Conservation (phyloP, 1,140 invertebrate species). For the Saccostrea glomerata region DNA sequence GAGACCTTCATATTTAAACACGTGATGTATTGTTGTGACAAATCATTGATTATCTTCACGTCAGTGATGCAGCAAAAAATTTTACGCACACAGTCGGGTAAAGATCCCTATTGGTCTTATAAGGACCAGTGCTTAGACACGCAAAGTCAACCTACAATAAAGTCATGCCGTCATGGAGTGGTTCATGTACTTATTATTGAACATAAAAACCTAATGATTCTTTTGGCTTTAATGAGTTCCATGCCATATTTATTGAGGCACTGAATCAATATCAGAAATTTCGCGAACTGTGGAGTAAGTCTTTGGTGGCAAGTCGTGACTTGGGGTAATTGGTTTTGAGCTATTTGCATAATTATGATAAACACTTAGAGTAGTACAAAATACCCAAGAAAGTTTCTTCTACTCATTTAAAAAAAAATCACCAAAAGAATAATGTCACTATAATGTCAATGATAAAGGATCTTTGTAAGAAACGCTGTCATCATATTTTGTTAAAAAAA, state of each 20-base stretch:
- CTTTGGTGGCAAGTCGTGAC: constrained; percentile 5
- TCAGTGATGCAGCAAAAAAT: not conserved
- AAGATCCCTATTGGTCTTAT: not conserved
- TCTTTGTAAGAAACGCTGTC: too few species aligned
- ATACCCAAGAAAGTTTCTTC: too few species aligned
- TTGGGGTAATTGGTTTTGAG: not conserved
- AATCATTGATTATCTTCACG: constrained; percentile 7
- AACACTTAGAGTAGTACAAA: too few species aligned
- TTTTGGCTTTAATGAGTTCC: not conserved
- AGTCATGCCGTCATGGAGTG: not conserved
- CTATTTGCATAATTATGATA: not conserved
- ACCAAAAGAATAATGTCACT: too few species aligned
- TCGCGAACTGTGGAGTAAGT: not conserved
- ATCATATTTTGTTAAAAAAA: too few species aligned
- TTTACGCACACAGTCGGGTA: not conserved
- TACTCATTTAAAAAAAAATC: too few species aligned
- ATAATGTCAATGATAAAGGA: too few species aligned
- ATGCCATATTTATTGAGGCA: not conserved
- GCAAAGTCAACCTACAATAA: not conserved
- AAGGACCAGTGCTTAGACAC: not conserved
- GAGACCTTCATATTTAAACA: constrained; percentile 22
- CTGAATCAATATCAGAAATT: not conserved
- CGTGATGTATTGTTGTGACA: not conserved
- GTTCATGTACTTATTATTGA: too few species aligned
- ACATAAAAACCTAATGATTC: not conserved